A percentile compares a stretch with the other conserved stretches of the same genome.
phyloP scores from a whole-genome alignment of 2,888 invertebrate species.

The Cynaeus angustus region DNA sequence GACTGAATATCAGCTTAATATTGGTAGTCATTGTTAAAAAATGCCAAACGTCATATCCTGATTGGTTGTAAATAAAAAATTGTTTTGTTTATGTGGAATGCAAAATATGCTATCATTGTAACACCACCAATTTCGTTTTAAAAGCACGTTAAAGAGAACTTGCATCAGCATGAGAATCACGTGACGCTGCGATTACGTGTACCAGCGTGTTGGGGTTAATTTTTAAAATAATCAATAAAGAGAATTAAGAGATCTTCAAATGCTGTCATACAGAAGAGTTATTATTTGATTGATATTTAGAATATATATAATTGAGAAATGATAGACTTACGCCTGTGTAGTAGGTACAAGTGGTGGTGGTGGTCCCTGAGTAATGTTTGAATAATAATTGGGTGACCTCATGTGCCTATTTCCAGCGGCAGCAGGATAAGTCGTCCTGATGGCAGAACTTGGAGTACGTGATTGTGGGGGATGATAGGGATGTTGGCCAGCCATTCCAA shows the following conservation, averaged over 20 bases:
- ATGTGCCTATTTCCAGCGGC: slow-evolving; percentile 66
- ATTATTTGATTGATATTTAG: background rate
- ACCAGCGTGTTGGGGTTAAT: background rate
- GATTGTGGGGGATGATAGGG: slow-evolving; percentile 64
- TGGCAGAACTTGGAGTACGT: slow-evolving; percentile 62
- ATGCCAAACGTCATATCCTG: too few species aligned
- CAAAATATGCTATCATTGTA: background rate
- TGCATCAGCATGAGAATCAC: background rate
- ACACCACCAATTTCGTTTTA: background rate
- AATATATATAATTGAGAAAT: slow-evolving; percentile 13
- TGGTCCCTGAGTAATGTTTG: slow-evolving; percentile 68
- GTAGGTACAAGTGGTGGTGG: slow-evolving; percentile 74
- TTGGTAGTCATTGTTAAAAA: too few species aligned
- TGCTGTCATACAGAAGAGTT: slow-evolving; percentile 1
- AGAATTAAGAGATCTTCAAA: slow-evolving; percentile 1
- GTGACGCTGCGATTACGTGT: slow-evolving; percentile 7
- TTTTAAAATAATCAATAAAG: slow-evolving; percentile 7
- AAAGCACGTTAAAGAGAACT: background rate
- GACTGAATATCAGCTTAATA: too few species aligned
- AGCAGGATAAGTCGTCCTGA: slow-evolving; percentile 67
- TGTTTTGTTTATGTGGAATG: too few species aligned
- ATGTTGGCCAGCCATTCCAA: slow-evolving; percentile 62
- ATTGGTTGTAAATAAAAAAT: too few species aligned
- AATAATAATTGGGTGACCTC: slow-evolving; percentile 61
- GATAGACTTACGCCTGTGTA: slow-evolving; percentile 68